These are phyloP conservation scores for Betta splendens DNA, from an alignment of 2,797 vertebrate species.

Conservation along the genomic window DNA sequence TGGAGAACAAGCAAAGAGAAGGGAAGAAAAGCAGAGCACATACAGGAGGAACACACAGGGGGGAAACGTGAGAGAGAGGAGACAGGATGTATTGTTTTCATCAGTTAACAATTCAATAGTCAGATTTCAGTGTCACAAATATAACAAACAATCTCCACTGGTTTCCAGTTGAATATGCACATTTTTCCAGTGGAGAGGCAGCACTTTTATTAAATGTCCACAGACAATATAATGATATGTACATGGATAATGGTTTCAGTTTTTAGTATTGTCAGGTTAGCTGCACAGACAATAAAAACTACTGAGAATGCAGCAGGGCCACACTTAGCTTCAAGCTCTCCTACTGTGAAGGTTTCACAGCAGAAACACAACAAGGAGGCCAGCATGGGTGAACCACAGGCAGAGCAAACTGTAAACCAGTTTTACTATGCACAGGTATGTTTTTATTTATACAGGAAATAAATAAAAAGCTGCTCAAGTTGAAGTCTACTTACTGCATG, in stretches of 20 bases:
- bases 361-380: conserved; percentile 33
- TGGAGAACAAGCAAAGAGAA: not conserved
- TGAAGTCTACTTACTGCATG: conserved; percentile 8
- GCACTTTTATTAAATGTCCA: conserved; percentile 5
- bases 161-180: not conserved
- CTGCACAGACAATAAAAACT: conserved; percentile 77
- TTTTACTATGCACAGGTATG: not conserved
- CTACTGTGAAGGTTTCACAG: conserved; percentile 62
- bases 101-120: not conserved
- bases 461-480: conserved; percentile 35
- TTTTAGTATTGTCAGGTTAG: conserved; percentile 79
- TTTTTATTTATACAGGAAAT: not conserved
- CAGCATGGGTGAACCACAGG: conserved; percentile 56
- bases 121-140: not conserved
- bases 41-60: not conserved
- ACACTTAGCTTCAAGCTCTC: conserved; percentile 19
- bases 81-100: not conserved
- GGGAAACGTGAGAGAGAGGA: not conserved
- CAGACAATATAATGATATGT: conserved; percentile 16
- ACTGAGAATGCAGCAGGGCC: conserved; percentile 47
- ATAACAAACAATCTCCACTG: not conserved
- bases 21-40: not conserved
- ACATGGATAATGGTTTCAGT: conserved; percentile 48
- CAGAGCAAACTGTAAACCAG: not conserved
- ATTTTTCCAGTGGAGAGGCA: conserved; percentile 11